Base-by-base conservation (phyloP, 2,797 vertebrate species). In the Tapera naevia region DNA sequence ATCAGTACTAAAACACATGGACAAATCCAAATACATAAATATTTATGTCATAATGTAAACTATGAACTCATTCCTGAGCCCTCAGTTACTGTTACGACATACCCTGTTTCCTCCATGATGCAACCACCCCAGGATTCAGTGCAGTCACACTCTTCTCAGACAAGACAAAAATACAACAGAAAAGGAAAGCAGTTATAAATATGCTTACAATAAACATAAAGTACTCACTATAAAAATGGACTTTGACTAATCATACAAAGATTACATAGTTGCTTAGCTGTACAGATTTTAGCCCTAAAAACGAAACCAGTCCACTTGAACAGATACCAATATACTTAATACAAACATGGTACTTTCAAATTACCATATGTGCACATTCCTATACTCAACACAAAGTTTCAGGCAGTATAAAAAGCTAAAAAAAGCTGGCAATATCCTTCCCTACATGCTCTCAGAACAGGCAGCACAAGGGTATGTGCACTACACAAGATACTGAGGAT, bases 51-150 rank as follows among this genome's bases (percentile, higher is more conserved):
- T 37, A 80, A 80, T 41, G 24, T 83, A 79, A 84, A 76, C 17
- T 48, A 30, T 32, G 22, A 86, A 79, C 51, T 93, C 33, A 54
- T 82, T 83, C 35, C 72, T 86, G 60, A 94, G 53, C 8, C 19
- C 73, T 90, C 28, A 37, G 0, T 91, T 82, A 94, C 69, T 72
- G 22, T 53, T 85, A 88, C 17, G 41, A 91, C 97, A 86, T 98
- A 99, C 99, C 99, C 99, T 5, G 98, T 99, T 97, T 99, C 99
- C 94, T 99, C 99, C 99, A 99, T 99, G 96, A 99, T 99, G 98
- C 99, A 99, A 96, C 99, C 99, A 50, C 97, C 97, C 99, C 98
- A 99, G 53, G 98, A 98, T 88, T 99, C 99, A 91, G 97, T 96
- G 97, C 99, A 99, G 92, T 99, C 98, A 94, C 99, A 99, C 97